A percentile compares a stretch with the other conserved stretches of the same genome.
These are phyloP conservation scores for Aspidiotus rigidus DNA, from an alignment of 2,888 invertebrate genomes.

Conservation along the genomic window DNA sequence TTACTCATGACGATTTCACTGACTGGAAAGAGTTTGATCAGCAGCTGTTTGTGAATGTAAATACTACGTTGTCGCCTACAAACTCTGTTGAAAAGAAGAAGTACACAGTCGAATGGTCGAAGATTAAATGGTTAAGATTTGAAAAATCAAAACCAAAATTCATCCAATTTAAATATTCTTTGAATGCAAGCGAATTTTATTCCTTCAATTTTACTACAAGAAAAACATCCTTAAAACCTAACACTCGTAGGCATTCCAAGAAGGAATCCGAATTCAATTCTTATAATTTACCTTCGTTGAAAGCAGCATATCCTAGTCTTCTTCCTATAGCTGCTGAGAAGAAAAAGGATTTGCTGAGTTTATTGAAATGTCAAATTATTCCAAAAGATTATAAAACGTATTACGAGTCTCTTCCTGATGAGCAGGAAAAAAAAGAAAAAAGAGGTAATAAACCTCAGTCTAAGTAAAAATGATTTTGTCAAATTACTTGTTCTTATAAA, in stretches of 20 bases:
- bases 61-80: background rate
- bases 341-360: conserved; percentile 16
- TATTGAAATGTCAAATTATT: conserved; percentile 5
- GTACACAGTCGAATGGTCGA: conserved; percentile 10
- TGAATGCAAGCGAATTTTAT: conserved; percentile 15
- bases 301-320: conserved; percentile 7
- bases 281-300: conserved; percentile 1
- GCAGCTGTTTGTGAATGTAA: background rate
- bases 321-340: conserved; percentile 8
- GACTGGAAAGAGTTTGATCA: conserved; percentile 8
- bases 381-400: conserved; percentile 12
- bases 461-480: no score
- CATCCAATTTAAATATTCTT: conserved; percentile 12
- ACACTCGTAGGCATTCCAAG: background rate
- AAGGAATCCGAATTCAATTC: background rate
- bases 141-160: conserved; percentile 19
- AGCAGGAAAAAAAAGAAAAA: background rate
- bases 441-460: no score
- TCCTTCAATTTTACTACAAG: conserved; percentile 3
- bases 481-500: background rate
- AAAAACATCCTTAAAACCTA: background rate
- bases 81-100: background rate
- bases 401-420: background rate
- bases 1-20: conserved; percentile 8
- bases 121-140: conserved; percentile 18